Conservation (phyloP, 2,888 invertebrate genomes). For the Teleogryllus oceanicus region DNA sequence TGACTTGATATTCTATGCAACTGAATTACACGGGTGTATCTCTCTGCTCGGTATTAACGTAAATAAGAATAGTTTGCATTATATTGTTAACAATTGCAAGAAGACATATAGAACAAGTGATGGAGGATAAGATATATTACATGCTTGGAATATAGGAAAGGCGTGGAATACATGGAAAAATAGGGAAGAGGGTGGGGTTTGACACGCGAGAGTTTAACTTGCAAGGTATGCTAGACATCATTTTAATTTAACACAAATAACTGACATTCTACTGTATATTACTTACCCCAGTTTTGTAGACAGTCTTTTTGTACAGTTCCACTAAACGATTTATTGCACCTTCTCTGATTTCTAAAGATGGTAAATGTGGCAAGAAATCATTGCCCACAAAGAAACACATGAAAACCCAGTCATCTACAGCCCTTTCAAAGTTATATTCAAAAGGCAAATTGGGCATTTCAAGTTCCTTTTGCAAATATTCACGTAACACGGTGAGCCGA, state of each 20-base stretch:
- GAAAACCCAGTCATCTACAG: constrained; percentile 95
- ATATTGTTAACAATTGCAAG: too few relatives aligned
- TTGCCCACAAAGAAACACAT: constrained; percentile 99
- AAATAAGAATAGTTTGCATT: too few relatives aligned
- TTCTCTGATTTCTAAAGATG: constrained; percentile 95
- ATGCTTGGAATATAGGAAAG: too few relatives aligned
- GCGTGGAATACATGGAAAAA: too few relatives aligned
- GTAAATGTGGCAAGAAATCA: constrained; percentile 96
- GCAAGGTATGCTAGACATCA: too few relatives aligned
- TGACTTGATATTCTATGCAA: too few relatives aligned
- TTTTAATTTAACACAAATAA: neutral
- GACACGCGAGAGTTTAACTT: too few relatives aligned
- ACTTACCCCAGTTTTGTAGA: constrained; percentile 83
- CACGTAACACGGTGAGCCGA: constrained; percentile 85
- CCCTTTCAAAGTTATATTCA: constrained; percentile 89
- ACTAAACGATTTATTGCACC: constrained; percentile 94
- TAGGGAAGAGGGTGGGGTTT: too few relatives aligned
- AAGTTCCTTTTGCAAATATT: constrained; percentile 88
- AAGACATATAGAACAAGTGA: too few relatives aligned
- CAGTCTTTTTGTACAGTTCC: constrained; percentile 87
- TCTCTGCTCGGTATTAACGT: too few relatives aligned
- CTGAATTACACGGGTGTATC: too few relatives aligned
- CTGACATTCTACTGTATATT: neutral
- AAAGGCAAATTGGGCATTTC: constrained; percentile 91
- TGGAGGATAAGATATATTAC: too few relatives aligned